phyloP scores from a whole-genome alignment of 1,140 invertebrate species.

The Theocolax elegans region DNA sequence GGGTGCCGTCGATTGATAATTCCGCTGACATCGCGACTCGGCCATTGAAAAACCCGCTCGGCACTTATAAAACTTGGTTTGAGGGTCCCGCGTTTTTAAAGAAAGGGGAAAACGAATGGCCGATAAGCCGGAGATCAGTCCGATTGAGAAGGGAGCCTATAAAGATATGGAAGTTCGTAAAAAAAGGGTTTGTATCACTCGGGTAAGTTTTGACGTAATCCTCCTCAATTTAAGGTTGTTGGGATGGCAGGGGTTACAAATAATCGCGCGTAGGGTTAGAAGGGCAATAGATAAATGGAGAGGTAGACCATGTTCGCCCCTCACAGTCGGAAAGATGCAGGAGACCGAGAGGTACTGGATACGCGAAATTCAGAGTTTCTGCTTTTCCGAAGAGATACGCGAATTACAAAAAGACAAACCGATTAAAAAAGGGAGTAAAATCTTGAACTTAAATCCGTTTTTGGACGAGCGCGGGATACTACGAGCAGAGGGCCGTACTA shows the following conservation, averaged over 20 bases:
- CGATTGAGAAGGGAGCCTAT: not conserved
- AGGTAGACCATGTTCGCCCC: not conserved
- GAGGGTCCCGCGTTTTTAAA: not conserved
- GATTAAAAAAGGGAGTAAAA: not conserved
- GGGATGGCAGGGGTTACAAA: not conserved
- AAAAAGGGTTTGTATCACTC: not conserved
- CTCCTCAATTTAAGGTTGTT: not conserved
- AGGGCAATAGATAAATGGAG: not conserved
- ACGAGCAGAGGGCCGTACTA: not conserved
- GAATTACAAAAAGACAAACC: not conserved
- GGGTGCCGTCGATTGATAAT: constrained; percentile 60
- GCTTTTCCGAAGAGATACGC: not conserved
- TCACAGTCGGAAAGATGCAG: not conserved
- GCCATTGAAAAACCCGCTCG: not conserved
- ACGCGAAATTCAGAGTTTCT: not conserved
- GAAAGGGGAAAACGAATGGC: not conserved
- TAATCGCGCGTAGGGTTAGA: not conserved
- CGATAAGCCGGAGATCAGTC: too few species aligned
- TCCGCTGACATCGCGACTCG: not conserved
- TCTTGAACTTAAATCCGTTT: not conserved
- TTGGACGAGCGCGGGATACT: not conserved
- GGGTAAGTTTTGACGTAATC: not conserved
- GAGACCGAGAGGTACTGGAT: not conserved
- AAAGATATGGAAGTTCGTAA: not conserved
- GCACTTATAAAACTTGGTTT: not conserved